These are phyloP conservation scores for Sphaeridia pumilis DNA, from an alignment of 2,888 invertebrate species.

Conservation along the genomic window DNA sequence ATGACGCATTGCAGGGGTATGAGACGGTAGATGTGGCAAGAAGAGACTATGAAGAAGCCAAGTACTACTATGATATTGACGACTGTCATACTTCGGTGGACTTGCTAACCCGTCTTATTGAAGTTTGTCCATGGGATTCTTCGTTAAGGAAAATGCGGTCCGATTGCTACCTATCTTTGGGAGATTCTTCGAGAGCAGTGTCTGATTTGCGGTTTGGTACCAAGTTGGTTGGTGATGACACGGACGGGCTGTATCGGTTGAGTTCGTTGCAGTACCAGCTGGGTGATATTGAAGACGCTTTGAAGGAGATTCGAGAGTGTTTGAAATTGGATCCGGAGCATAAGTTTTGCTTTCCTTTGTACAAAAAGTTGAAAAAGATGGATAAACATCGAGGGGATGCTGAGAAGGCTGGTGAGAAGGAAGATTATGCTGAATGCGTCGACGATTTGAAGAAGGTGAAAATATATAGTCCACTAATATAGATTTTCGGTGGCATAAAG, in stretches of 20 bases:
- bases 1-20: conserved; percentile 60
- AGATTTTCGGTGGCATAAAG: background rate
- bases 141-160: conserved; percentile 71
- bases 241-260: conserved; percentile 70
- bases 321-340: conserved; percentile 95
- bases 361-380: conserved; percentile 90
- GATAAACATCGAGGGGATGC: conserved; percentile 51
- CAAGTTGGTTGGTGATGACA: conserved; percentile 83
- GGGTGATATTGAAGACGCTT: conserved; percentile 57
- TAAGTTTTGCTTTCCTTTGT: conserved; percentile 75
- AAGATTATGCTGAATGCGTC: conserved; percentile 27
- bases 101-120: conserved; percentile 31
- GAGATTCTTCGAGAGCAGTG: conserved; percentile 74
- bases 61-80: conserved; percentile 49
- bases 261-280: conserved; percentile 73
- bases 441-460: conserved; percentile 34
- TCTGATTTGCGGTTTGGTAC: conserved; percentile 81
- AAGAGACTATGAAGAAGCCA: conserved; percentile 53
- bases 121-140: conserved; percentile 78
- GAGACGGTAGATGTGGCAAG: conserved; percentile 52
- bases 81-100: conserved; percentile 54
- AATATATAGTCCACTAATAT: no score
- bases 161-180: conserved; percentile 65
- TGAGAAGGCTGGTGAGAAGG: conserved; percentile 26
- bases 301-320: conserved; percentile 79